Conservation (phyloP, 2,888 invertebrate genomes). For the Cataglyphis livida region DNA sequence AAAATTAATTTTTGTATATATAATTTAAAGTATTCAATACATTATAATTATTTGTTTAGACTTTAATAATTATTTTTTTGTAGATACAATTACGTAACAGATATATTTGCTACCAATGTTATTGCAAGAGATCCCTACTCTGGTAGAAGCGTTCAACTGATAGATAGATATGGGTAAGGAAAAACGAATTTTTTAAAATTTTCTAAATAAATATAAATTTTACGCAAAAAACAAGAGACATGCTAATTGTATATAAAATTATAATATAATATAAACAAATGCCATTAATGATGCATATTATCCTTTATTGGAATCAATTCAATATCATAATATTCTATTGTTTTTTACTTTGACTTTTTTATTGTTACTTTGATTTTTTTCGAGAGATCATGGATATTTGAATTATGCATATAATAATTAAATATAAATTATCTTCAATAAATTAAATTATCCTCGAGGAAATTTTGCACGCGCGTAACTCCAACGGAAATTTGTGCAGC, state of each 20-base stretch:
- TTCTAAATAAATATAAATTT: neutral
- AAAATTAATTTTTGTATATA: constrained; percentile 5
- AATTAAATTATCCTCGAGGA: neutral
- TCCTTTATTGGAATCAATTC: neutral
- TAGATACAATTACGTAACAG: constrained; percentile 92
- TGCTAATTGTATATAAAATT: too few species aligned
- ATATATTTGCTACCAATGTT: constrained; percentile 97
- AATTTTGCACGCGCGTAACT: neutral
- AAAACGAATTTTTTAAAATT: neutral
- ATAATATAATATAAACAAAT: neutral
- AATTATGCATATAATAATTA: neutral
- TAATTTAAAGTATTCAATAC: neutral
- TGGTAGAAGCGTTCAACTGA: constrained; percentile 95
- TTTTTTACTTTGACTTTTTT: neutral
- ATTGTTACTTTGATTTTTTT: neutral
- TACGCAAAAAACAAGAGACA: neutral
- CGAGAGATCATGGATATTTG: neutral
- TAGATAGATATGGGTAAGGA: constrained; percentile 94
- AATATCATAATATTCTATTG: neutral
- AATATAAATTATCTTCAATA: neutral
- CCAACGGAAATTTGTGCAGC: constrained; percentile 85
- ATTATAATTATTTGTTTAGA: neutral
- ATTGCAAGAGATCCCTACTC: constrained; percentile 97
- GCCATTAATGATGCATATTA: neutral
- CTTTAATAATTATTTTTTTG: constrained; percentile 21